These are phyloP conservation scores for Caenorhabditis brenneri DNA, from an alignment of 1,140 invertebrate genomes.

Conservation along the genomic window DNA sequence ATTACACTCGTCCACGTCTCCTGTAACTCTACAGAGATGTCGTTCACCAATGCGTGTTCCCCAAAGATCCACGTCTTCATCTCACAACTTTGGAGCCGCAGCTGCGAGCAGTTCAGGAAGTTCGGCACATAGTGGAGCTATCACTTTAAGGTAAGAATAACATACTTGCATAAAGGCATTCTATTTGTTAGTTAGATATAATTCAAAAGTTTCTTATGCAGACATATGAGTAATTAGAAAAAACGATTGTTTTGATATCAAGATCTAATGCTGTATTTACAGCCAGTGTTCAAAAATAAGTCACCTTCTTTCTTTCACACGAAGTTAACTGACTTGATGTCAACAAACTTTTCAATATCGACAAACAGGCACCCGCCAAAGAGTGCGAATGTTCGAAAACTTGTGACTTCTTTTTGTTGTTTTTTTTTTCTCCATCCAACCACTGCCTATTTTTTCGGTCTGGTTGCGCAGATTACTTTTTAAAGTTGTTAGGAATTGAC, in stretches of 20 bases:
- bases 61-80: conserved; percentile 7
- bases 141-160: conserved; percentile 17
- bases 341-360: conserved; percentile 29
- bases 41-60: conserved; percentile 10
- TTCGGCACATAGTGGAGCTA: conserved; percentile 12
- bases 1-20: conserved; percentile 9
- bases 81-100: conserved; percentile 13
- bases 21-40: conserved; percentile 1
- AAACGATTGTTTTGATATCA: neutral
- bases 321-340: conserved; percentile 16
- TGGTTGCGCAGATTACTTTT: neutral
- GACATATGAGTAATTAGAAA: too few species aligned
- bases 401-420: conserved; percentile 3
- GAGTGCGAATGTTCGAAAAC: neutral
- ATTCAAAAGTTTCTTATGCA: too few species aligned
- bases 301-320: neutral
- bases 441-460: neutral
- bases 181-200: too few species aligned
- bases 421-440: neutral
- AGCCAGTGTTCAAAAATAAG: neutral
- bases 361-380: neutral
- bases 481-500: neutral
- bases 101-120: neutral
- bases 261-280: neutral
- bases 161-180: too few species aligned